A percentile compares a stretch with the other conserved stretches of the same genome.
Conservation (phyloP, 2,113 vertebrate species). For the Scalopus aquaticus region DNA sequence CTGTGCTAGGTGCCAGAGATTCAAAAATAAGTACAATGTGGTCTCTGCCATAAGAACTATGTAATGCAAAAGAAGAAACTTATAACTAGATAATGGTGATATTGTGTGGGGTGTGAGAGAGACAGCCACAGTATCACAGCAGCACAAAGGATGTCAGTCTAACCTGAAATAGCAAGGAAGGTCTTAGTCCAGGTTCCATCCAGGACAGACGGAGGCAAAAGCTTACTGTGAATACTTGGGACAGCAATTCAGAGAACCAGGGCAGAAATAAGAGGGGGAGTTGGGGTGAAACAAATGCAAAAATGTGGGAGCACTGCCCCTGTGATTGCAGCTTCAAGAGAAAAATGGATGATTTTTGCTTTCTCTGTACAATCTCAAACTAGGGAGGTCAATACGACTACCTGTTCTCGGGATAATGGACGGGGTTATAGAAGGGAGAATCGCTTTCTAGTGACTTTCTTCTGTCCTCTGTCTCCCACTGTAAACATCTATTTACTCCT, state of each 20-base stretch:
- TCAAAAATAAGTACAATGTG: neutral
- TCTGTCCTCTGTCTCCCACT: neutral
- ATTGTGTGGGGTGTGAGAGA: neutral
- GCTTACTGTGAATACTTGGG: neutral
- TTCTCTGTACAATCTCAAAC: neutral
- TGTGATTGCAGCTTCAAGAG: neutral
- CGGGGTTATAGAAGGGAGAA: neutral
- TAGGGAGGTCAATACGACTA: neutral
- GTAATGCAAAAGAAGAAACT: neutral
- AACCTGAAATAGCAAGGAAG: neutral
- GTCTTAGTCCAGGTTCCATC: neutral
- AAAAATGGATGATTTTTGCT: rapidly evolving
- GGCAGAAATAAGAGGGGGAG: too few relatives aligned
- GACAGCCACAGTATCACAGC: rapidly evolving
- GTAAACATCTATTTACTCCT: neutral
- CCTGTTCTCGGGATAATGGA: neutral
- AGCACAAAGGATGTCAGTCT: neutral
- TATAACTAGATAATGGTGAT: neutral
- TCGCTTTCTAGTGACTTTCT: neutral
- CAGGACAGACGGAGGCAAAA: neutral
- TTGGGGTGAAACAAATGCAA: neutral
- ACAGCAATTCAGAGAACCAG: neutral
- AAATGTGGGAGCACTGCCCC: neutral
- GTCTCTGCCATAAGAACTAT: neutral
- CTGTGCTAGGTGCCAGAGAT: neutral